Base-by-base conservation (phyloP, 2,797 vertebrate species). In the Acanthurus lineatus region DNA sequence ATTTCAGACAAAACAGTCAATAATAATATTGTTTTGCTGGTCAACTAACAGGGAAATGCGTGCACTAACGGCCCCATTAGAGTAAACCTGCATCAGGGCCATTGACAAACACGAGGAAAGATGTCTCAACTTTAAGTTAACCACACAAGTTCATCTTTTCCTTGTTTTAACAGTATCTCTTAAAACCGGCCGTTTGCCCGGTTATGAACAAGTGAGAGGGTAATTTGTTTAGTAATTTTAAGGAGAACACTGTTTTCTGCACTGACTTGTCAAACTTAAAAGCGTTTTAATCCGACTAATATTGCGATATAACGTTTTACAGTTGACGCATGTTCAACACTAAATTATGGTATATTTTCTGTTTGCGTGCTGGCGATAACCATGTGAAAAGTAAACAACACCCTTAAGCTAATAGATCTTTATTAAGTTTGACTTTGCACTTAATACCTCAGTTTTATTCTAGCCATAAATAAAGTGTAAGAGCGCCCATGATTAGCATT, bases 401-500 rank as follows among this genome's bases (percentile, higher is more conserved):
- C 57, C 28, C 63, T 16, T 9, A 5, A 22, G 75, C 85, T 81
- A 6, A 40, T 66, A 49, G 48, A 59, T 45, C 48, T 52, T 16
- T 45, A 22, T 79, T 40, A 84, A 88, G 87, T 93, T 92, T 77
- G 75, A 86, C 77, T 84, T 90, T 81, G 76, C 73, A 83, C 77
- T 69, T n/a, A 60, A 77, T 47, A 48, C 48, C 65, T 69, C 74
- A 85, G 85, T 93, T 95, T 95, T 94, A 95, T 94, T 92, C 91
- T 77, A 60, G 66, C 87, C 88, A 95, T 94, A 94, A 95, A 96
- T 95, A 96, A 96, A 96, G 95, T 96, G 94, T 89, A 93, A 93
- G 95, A 96, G 96, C 95, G 95, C 96, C 95, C 95, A 96, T 96
- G 94, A 96, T 96, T 96, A 96, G 95, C 95, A 95, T 95, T 95